Evolutionary conservation across 2,888 invertebrate species (phyloP).

Genomic region (Cephus pygmeus): DNA sequence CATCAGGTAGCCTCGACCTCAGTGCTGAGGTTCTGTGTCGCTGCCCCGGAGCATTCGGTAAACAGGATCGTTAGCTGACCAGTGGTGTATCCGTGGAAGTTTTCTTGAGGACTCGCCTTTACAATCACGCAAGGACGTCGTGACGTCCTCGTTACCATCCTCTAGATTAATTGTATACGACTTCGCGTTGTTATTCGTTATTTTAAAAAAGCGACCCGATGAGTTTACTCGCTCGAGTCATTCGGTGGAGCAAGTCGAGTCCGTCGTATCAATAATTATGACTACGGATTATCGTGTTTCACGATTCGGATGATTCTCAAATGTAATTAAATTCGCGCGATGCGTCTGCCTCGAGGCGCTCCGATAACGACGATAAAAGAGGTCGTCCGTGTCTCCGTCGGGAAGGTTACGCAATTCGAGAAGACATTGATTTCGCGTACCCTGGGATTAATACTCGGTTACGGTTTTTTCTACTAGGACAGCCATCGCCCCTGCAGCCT

Average conservation of each 20-base stretch:
- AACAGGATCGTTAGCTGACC: background rate
- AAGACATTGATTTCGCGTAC: constrained; percentile 43
- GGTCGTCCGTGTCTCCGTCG: constrained; percentile 41
- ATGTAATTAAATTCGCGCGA: constrained; percentile 5
- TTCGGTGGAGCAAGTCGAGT: background rate
- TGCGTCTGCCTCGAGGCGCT: constrained; percentile 48
- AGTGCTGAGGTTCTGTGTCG: background rate
- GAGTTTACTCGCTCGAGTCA: background rate
- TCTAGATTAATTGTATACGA: background rate
- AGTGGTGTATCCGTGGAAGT: background rate
- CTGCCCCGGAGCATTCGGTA: background rate
- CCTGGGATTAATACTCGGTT: background rate
- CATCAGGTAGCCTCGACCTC: constrained; percentile 35
- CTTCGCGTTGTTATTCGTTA: background rate
- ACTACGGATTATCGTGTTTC: background rate
- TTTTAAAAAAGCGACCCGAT: background rate
- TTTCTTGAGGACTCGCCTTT: background rate
- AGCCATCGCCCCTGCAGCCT: constrained; percentile 28
- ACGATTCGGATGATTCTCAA: background rate
- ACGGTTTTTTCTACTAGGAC: background rate
- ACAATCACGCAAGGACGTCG: background rate
- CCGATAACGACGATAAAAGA: constrained; percentile 45
- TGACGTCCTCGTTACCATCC: background rate
- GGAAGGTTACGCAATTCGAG: constrained; percentile 58
- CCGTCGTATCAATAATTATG: background rate